These are phyloP conservation scores for Dreissena rostriformis DNA, from an alignment of 1,140 invertebrate genomes.

Conservation along the genomic window DNA sequence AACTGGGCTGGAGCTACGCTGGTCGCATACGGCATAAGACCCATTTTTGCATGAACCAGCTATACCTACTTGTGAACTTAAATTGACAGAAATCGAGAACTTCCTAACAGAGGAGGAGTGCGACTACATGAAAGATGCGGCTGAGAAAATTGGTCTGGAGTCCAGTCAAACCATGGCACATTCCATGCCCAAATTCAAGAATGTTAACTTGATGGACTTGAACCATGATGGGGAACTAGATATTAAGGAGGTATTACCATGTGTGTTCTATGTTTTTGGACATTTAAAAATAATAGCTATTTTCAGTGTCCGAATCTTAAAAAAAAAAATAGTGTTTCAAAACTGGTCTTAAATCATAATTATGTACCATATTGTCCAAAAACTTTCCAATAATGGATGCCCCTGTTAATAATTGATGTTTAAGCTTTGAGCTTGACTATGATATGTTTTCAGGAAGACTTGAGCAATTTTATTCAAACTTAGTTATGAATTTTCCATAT, in stretches of 20 bases:
- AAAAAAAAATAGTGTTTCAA: too few species aligned
- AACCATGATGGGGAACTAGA: constrained; percentile 42
- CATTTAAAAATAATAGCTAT: too few species aligned
- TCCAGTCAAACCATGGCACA: constrained; percentile 39
- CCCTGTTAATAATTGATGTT: not conserved
- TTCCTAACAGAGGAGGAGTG: constrained; percentile 56
- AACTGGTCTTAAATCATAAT: too few species aligned
- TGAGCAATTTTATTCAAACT: not conserved
- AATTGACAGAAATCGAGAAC: constrained; percentile 53
- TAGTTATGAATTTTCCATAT: not conserved
- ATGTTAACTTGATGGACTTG: constrained; percentile 30
- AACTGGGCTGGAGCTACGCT: too few species aligned
- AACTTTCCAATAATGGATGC: too few species aligned
- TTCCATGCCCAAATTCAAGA: not conserved
- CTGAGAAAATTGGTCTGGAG: constrained; percentile 52
- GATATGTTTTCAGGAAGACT: not conserved
- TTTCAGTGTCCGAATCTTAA: too few species aligned
- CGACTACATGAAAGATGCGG: constrained; percentile 54
- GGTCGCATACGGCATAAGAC: not conserved
- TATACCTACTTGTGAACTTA: not conserved
- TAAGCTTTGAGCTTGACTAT: too few species aligned
- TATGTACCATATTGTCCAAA: too few species aligned
- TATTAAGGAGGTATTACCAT: constrained; percentile 45
- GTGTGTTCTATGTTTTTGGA: too few species aligned
- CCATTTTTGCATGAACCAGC: not conserved